Conservation (phyloP, 1,140 invertebrate species). For the Acromyrmex heyeri region DNA sequence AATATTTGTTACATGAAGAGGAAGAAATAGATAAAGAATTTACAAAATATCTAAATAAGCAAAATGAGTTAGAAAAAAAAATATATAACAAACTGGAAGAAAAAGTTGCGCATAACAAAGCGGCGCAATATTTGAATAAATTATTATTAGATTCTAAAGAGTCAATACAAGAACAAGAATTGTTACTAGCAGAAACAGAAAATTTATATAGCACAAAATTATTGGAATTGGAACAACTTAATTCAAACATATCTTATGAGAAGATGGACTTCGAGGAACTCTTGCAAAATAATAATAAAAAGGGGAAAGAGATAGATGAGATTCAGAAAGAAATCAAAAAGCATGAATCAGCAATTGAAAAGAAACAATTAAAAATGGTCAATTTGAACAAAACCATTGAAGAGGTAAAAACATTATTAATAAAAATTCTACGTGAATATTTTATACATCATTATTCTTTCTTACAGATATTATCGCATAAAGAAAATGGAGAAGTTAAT, state of each 20-base stretch:
- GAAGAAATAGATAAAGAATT: conserved; percentile 85
- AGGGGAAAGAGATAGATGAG: conserved; percentile 87
- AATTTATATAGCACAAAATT: conserved; percentile 88
- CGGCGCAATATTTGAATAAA: conserved; percentile 84
- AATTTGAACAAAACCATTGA: conserved; percentile 87
- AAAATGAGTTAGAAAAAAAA: conserved; percentile 88
- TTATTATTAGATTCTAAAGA: conserved; percentile 85
- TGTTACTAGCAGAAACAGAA: conserved; percentile 88
- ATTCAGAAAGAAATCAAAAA: conserved; percentile 82
- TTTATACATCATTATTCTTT: conserved; percentile 21
- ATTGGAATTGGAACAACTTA: conserved; percentile 89
- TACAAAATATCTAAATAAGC: conserved; percentile 87
- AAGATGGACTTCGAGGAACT: conserved; percentile 85
- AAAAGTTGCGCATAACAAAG: conserved; percentile 90
- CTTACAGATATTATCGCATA: conserved; percentile 78
- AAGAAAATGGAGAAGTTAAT: conserved; percentile 83
- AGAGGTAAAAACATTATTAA: conserved; percentile 81
- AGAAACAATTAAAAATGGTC: conserved; percentile 87
- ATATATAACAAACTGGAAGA: conserved; percentile 90
- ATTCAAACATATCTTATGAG: conserved; percentile 80
- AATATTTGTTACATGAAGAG: conserved; percentile 78
- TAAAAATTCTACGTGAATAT: conserved; percentile 16
- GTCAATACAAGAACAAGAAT: conserved; percentile 86
- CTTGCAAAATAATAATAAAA: conserved; percentile 84
- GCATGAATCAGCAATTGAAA: conserved; percentile 79